Evolutionary conservation across 2,888 invertebrate genomes (phyloP).

Genomic region (Allacma fusca): DNA sequence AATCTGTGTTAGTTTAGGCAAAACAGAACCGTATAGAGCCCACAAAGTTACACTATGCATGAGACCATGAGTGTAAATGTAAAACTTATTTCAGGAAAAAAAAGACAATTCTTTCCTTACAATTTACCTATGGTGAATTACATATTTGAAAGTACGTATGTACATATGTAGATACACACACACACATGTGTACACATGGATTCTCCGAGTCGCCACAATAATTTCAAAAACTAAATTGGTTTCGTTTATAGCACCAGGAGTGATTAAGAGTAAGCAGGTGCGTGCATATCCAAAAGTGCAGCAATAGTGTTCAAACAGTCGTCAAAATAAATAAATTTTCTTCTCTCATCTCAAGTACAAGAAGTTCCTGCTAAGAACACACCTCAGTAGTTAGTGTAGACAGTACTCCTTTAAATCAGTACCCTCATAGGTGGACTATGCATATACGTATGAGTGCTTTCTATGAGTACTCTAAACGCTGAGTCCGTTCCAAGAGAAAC

Average conservation of each 20-base stretch:
- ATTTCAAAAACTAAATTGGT: background rate
- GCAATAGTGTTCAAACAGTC: background rate
- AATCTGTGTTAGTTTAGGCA: background rate
- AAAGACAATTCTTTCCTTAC: too few relatives aligned
- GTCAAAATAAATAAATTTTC: slow-evolving; percentile 26
- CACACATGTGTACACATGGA: too few relatives aligned
- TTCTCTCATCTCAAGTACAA: slow-evolving; percentile 1
- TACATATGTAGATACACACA: too few relatives aligned
- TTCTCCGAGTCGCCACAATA: too few relatives aligned
- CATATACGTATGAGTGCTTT: too few relatives aligned
- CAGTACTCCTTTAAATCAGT: background rate
- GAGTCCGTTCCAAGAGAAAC: too few relatives aligned
- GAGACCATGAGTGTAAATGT: background rate
- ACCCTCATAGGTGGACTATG: background rate
- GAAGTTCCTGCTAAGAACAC: background rate
- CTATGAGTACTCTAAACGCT: too few relatives aligned
- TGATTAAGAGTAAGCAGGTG: background rate
- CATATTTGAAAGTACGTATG: too few relatives aligned
- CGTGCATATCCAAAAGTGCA: background rate
- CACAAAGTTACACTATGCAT: background rate
- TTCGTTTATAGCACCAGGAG: background rate
- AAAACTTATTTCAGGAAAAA: too few relatives aligned
- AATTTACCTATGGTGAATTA: too few relatives aligned
- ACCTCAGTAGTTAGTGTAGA: background rate
- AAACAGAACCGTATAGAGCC: background rate